phyloP scores from a whole-genome alignment of 2,797 vertebrate species.

The Poeciliopsis presidionis region DNA sequence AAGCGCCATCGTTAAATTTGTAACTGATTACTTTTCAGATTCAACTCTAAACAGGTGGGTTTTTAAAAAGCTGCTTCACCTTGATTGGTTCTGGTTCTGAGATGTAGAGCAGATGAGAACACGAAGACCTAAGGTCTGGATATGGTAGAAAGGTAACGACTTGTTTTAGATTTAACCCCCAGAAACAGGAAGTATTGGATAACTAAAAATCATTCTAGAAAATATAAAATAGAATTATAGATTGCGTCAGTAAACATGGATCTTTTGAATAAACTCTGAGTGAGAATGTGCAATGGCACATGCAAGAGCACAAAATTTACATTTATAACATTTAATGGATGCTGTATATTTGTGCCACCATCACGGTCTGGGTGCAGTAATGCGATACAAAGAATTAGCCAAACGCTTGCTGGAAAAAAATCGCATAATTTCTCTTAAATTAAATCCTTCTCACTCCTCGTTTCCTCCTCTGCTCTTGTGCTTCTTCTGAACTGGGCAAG shows the following conservation, averaged over 20 bases:
- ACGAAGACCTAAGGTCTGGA: too few relatives aligned
- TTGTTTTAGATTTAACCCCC: neutral
- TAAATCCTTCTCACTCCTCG: constrained; percentile 61
- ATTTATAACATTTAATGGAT: neutral
- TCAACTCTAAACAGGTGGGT: too few relatives aligned
- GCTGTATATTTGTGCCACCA: neutral
- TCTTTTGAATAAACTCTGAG: neutral
- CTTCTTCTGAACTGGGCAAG: constrained; percentile 70
- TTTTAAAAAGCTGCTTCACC: too few relatives aligned
- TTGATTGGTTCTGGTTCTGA: too few relatives aligned
- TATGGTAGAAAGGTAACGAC: neutral
- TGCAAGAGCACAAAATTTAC: neutral
- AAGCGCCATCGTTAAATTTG: too few relatives aligned
- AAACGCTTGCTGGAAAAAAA: constrained; percentile 21
- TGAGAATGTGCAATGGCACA: neutral
- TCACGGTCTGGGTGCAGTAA: constrained; percentile 17
- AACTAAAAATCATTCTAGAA: neutral
- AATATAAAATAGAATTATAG: neutral
- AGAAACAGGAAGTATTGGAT: neutral
- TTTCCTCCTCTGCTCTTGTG: constrained; percentile 64
- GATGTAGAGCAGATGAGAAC: too few relatives aligned
- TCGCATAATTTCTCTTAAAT: constrained; percentile 44
- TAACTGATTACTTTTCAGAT: too few relatives aligned
- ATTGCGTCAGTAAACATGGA: neutral
- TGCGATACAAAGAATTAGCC: constrained; percentile 20